Evolutionary conservation across 2,113 vertebrate genomes (phyloP).

Genomic region (Onychostoma macrolepis): DNA sequence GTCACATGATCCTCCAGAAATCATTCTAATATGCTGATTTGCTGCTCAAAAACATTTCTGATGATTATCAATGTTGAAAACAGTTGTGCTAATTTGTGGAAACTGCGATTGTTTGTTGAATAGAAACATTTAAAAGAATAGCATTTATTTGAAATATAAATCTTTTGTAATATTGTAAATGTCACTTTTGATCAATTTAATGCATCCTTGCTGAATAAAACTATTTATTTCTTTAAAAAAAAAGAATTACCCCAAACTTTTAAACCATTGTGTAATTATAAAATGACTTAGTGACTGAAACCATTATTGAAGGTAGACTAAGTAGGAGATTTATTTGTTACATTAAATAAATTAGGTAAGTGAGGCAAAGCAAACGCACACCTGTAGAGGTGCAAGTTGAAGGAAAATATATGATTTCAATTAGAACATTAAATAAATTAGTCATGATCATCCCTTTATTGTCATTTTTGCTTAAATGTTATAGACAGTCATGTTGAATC

Average conservation of each 20-base stretch:
- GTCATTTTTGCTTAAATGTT: background rate
- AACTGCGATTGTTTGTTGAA: no score
- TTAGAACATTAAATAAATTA: background rate
- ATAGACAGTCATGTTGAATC: background rate
- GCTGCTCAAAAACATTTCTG: background rate
- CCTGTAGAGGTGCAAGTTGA: no score
- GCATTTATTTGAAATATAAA: background rate
- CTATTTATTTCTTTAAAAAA: background rate
- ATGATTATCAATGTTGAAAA: no score
- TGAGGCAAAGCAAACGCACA: no score
- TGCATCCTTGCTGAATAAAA: background rate
- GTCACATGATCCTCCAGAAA: background rate
- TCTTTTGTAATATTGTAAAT: no score
- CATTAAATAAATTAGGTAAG: no score
- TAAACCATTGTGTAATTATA: background rate
- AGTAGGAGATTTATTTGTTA: background rate
- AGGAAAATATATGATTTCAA: no score
- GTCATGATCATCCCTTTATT: background rate
- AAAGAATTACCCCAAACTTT: background rate
- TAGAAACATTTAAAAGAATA: background rate
- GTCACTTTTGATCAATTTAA: background rate
- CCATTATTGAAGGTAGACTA: no score
- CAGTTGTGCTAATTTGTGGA: no score
- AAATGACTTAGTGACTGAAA: background rate
- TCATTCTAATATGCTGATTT: background rate